These are phyloP conservation scores for Cerastis leucographa DNA, from an alignment of 2,888 invertebrate genomes.

Conservation along the genomic window DNA sequence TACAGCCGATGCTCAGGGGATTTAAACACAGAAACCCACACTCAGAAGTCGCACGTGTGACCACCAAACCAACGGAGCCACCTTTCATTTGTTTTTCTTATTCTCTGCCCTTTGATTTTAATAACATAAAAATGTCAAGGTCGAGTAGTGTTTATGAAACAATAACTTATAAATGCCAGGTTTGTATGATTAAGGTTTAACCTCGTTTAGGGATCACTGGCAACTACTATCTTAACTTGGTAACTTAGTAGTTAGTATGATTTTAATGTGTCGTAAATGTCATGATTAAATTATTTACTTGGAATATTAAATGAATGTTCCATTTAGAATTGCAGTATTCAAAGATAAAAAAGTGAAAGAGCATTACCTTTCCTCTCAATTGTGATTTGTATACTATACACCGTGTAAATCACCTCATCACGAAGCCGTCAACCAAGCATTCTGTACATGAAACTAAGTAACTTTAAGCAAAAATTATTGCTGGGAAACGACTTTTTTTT, in stretches of 20 bases:
- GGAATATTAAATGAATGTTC: too few relatives aligned
- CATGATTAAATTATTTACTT: too few relatives aligned
- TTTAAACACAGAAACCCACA: background rate
- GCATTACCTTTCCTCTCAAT: too few relatives aligned
- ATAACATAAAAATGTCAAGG: background rate
- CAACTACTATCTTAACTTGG: background rate
- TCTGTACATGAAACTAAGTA: too few relatives aligned
- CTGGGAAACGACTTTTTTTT: too few relatives aligned
- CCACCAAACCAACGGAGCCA: too few relatives aligned
- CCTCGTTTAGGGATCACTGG: constrained; percentile 4
- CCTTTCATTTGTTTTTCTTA: background rate
- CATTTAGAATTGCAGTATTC: too few relatives aligned
- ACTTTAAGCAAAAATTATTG: too few relatives aligned
- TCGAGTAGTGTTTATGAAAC: background rate
- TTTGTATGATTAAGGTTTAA: background rate
- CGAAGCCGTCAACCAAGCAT: too few relatives aligned
- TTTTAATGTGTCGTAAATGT: background rate
- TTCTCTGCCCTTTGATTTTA: constrained; percentile 9
- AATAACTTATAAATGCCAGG: constrained; percentile 13
- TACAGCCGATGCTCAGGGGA: background rate
- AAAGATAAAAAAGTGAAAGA: too few relatives aligned
- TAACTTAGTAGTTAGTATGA: background rate
- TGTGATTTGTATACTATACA: too few relatives aligned
- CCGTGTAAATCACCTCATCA: too few relatives aligned
- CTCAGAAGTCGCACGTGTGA: background rate